Evolutionary conservation across 2,797 vertebrate genomes (phyloP), one percentile per base, ranked within the genome.

Genomic region (Manis crassicaudata): DNA sequence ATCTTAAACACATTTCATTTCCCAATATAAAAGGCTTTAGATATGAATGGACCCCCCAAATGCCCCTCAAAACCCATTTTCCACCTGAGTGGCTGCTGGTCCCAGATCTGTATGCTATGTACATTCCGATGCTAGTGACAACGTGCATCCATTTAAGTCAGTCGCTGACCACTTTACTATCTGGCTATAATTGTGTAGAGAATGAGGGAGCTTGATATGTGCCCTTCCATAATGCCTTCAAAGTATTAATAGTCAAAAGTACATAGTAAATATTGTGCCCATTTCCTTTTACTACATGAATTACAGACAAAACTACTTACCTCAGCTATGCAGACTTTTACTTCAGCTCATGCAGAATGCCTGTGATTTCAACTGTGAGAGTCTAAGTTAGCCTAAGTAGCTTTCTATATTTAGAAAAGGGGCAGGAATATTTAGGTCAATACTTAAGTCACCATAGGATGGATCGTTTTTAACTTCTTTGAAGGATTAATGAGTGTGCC

Each of bases 341-440:
- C 32, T n/a, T 85, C 54, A 76, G 67, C 37, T 32, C 20, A 37
- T 11, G 7, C 35, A 14, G 62, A 8, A 54, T 40, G 50, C 35
- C 79, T 88, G 12, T 65, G 70, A 58, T 56, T 29, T 43, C 7
- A 1, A 68, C 82, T 62, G 11, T 20, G 84, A 87, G 90, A 83
- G 32, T 63, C 43, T 76, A 12, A 65, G 63, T 65, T 50, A 82
- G 77, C 89, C 63, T 56, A 72, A 92, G 43, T 32, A 76, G 81
- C 87, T 87, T 92, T 89, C 81, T 90, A 6, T 80, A 70, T 94
- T 96, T 95, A 88, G 90, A 92, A 90, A 83, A 86, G n/a, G 43
- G 88, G 58, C 54, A 88, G 67, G 91, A 65, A 65, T 37, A 13
- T 46, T 52, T 82, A 79, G 46, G 29, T 83, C 88, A 83, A 56